Conservation (phyloP, 2,113 vertebrate species). For the Scartelaos histophorus region DNA sequence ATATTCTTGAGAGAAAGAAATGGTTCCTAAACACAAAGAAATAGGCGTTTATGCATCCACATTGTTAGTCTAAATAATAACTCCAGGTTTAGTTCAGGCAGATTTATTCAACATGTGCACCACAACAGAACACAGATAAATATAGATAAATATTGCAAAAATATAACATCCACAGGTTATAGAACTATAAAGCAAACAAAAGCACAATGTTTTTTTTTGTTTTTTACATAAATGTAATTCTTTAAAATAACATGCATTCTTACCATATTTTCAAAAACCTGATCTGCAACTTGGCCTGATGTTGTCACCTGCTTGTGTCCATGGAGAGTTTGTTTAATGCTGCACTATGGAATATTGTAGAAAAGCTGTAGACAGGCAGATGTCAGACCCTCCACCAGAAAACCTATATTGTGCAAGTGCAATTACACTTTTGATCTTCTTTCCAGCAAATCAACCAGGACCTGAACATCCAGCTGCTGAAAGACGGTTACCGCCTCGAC, state of each 20-base stretch:
- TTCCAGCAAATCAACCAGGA: slow-evolving; percentile 99
- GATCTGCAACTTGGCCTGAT: background rate
- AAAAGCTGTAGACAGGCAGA: background rate
- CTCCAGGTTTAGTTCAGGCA: too few species aligned
- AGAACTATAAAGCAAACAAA: too few species aligned
- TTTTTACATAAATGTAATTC: too few species aligned
- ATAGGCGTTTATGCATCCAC: slow-evolving; percentile 6
- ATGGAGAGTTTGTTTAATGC: background rate
- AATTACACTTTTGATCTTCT: background rate
- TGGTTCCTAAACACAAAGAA: slow-evolving; percentile 41
- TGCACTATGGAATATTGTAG: background rate
- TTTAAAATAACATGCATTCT: too few species aligned
- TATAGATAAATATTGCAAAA: too few species aligned
- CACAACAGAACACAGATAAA: too few species aligned
- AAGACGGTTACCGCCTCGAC: slow-evolving; percentile 96
- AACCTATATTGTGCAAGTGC: background rate
- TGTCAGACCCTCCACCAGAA: background rate
- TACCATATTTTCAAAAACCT: background rate
- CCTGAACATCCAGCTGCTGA: slow-evolving; percentile 98
- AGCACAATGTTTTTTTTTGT: too few species aligned
- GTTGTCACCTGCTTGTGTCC: background rate
- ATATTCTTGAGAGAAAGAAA: slow-evolving; percentile 95
- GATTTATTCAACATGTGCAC: too few species aligned
- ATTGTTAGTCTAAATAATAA: too few species aligned
- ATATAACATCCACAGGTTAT: too few species aligned